phyloP scores from a whole-genome alignment of 2,888 invertebrate genomes.

The Ptychoptera contaminata region DNA sequence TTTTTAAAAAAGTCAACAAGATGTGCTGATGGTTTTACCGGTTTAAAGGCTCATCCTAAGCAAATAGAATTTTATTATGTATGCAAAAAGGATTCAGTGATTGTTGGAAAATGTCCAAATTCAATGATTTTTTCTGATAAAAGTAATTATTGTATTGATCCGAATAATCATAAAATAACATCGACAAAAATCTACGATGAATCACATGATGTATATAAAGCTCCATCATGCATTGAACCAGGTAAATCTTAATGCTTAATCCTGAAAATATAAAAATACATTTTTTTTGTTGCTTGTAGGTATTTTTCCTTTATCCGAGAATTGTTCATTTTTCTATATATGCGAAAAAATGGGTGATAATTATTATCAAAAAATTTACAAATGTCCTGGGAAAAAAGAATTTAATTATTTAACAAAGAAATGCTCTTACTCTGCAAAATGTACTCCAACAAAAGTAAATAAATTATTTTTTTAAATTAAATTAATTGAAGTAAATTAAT shows the following conservation, averaged over 20 bases:
- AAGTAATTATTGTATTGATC: constrained; percentile 13
- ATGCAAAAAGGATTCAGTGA: constrained; percentile 26
- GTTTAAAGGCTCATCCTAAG: constrained; percentile 26
- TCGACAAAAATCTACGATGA: constrained; percentile 13
- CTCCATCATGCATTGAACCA: constrained; percentile 16
- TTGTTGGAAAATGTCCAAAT: constrained; percentile 28
- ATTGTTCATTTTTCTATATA: constrained; percentile 24
- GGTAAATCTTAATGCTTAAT: constrained; percentile 8
- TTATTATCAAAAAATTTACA: constrained; percentile 18
- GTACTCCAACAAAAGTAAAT: constrained; percentile 18
- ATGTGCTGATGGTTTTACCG: constrained; percentile 24
- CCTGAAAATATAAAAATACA: not conserved
- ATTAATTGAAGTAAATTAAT: constrained; percentile 7
- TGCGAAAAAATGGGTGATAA: constrained; percentile 18
- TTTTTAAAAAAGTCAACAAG: constrained; percentile 20
- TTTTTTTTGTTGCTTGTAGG: constrained; percentile 16
- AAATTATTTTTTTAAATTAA: not conserved
- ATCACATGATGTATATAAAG: constrained; percentile 15
- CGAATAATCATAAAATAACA: constrained; percentile 5
- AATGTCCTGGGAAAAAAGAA: constrained; percentile 21
- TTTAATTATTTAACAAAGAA: constrained; percentile 20
- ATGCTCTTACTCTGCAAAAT: constrained; percentile 21
- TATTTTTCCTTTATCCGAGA: constrained; percentile 25
- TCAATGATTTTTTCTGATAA: constrained; percentile 11
- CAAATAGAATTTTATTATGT: constrained; percentile 30